Percentiles rank a stretch among this genome's conserved stretches.
Conservation (phyloP, 2,113 vertebrate genomes). For the Galeopterus variegatus region DNA sequence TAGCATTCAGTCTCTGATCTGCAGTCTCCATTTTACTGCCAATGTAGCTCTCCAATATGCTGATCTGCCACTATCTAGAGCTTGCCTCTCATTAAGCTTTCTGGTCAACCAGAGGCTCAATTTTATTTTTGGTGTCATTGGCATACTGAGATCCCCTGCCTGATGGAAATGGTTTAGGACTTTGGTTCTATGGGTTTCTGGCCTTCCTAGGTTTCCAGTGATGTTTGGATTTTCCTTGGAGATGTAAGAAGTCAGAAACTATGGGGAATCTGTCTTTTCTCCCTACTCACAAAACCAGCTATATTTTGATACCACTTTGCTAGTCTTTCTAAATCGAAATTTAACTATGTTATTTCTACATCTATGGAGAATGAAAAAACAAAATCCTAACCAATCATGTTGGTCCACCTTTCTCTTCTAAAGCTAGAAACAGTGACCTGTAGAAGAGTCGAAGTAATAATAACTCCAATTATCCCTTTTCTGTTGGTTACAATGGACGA, state of each 20-base stretch:
- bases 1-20: background rate
- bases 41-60: rapidly evolving
- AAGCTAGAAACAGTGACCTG: background rate
- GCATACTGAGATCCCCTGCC: background rate
- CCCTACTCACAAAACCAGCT: background rate
- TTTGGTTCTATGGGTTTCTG: background rate
- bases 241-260: background rate
- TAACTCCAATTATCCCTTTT: background rate
- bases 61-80: background rate
- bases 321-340: background rate
- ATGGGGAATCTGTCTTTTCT: background rate
- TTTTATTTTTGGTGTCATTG: background rate
- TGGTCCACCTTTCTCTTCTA: background rate
- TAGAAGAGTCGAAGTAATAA: background rate
- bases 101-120: background rate
- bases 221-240: background rate
- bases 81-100: background rate
- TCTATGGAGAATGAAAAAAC: background rate
- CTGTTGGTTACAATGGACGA: background rate
- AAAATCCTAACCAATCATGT: background rate
- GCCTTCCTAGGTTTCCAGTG: background rate
- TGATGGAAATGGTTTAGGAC: background rate
- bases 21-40: background rate
- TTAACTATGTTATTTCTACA: background rate
- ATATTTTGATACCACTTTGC: background rate